Evolutionary conservation across 2,888 invertebrate species (phyloP).

Genomic region (Hofmannophila pseudospretella): DNA sequence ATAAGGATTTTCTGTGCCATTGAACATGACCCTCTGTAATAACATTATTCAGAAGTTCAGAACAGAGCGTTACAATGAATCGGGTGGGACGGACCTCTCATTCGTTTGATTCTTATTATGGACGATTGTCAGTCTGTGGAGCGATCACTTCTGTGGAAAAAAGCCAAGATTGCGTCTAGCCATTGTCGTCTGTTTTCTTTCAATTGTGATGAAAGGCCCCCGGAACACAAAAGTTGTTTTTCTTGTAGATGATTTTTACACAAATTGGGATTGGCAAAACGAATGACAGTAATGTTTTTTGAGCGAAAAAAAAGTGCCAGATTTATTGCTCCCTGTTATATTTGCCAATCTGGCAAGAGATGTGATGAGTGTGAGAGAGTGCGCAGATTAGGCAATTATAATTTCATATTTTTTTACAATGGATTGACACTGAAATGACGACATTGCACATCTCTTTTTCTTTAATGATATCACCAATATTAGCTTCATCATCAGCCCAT

Average conservation of each 20-base stretch:
- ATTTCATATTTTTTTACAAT: not conserved
- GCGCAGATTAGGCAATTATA: no score
- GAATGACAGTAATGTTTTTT: no score
- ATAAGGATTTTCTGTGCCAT: slow-evolving; percentile 54
- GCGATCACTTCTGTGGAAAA: not conserved
- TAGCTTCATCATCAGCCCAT: no score
- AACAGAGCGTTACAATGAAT: slow-evolving; percentile 26
- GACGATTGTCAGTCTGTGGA: slow-evolving; percentile 2
- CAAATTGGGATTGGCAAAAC: no score
- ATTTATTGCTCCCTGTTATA: no score
- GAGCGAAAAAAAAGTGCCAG: no score
- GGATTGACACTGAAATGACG: no score
- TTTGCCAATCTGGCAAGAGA: no score
- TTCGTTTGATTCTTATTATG: slow-evolving; percentile 5
- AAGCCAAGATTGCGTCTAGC: slow-evolving; percentile 2
- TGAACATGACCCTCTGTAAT: slow-evolving; percentile 45
- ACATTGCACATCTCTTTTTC: no score
- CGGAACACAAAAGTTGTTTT: not conserved
- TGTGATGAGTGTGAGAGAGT: no score
- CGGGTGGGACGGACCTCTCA: slow-evolving; percentile 3
- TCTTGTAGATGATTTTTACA: not conserved
- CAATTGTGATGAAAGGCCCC: not conserved
- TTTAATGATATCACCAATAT: no score
- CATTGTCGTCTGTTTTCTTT: not conserved
- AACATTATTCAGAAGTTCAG: slow-evolving; percentile 48